Percentiles rank a stretch among this genome's conserved stretches.
These are phyloP conservation scores for Piprites chloris DNA, from an alignment of 2,113 vertebrate species.

Conservation along the genomic window DNA sequence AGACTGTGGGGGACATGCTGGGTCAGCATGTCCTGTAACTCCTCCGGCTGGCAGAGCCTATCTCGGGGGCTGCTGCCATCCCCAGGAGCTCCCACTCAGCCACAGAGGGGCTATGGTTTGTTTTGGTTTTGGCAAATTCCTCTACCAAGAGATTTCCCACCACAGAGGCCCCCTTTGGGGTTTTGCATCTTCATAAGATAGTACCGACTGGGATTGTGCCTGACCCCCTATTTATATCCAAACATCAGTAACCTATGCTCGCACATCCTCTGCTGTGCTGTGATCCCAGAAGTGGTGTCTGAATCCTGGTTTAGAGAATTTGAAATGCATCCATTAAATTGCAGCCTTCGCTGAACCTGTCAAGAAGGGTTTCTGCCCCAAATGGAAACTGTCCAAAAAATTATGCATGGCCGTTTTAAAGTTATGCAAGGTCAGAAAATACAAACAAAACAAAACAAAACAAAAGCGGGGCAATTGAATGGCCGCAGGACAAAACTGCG, in stretches of 20 bases:
- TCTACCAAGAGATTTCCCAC: background rate
- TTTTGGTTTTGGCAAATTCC: background rate
- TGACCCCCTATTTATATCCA: background rate
- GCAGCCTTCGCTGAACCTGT: constrained; percentile 40
- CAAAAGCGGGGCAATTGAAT: background rate
- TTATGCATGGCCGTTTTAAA: constrained; percentile 46
- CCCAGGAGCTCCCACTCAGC: background rate
- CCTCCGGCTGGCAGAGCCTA: background rate
- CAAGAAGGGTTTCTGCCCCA: constrained; percentile 45
- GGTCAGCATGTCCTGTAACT: background rate
- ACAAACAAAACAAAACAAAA: constrained; percentile 26
- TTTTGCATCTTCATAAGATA: background rate
- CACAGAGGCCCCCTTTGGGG: background rate
- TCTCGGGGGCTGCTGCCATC: background rate
- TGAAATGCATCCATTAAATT: constrained; percentile 30
- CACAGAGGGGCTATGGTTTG: background rate
- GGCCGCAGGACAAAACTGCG: background rate
- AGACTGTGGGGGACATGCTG: background rate
- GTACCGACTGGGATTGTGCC: background rate
- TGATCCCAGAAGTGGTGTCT: background rate
- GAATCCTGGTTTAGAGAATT: background rate
- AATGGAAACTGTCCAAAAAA: constrained; percentile 56
- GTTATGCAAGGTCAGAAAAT: constrained; percentile 51
- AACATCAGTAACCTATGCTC: background rate
- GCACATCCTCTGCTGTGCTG: background rate